Percentiles rank a stretch among this genome's conserved stretches.
Conservation (phyloP, 2,113 vertebrate species). For the Gobio gobio region DNA sequence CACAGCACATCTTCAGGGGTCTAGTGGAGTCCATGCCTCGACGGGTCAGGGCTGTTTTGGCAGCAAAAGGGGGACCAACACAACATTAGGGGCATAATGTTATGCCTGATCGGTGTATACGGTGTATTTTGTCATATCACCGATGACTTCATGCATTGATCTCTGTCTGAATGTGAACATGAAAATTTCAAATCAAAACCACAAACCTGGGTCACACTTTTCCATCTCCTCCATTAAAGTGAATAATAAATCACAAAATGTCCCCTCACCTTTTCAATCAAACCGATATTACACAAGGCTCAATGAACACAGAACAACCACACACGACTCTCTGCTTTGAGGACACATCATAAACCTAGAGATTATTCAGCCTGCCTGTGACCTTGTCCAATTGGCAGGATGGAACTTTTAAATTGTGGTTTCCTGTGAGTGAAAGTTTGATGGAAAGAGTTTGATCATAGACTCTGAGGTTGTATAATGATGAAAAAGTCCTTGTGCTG, state of each 20-base stretch:
- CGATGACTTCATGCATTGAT: constrained; percentile 4
- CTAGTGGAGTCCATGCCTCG: too few relatives aligned
- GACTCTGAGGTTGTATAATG: neutral
- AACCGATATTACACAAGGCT: neutral
- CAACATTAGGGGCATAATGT: too few relatives aligned
- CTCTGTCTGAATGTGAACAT: constrained; percentile 18
- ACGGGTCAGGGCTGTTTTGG: too few relatives aligned
- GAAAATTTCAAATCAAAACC: neutral
- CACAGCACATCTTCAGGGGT: too few relatives aligned
- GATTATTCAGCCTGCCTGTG: constrained; percentile 2
- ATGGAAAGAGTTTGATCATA: constrained; percentile 12
- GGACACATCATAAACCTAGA: constrained; percentile 43
- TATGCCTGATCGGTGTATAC: neutral
- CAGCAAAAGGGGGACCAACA: too few relatives aligned
- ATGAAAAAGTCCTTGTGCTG: neutral
- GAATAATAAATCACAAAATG: constrained; percentile 41
- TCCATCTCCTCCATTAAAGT: constrained; percentile 10
- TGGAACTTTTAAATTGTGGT: constrained; percentile 21
- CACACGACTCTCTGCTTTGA: neutral
- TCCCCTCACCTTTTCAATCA: constrained; percentile 18
- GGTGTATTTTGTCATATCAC: neutral
- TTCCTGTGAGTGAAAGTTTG: constrained; percentile 31
- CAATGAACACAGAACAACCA: constrained; percentile 35
- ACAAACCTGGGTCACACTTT: neutral
- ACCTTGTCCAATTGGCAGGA: constrained; percentile 8